These are phyloP conservation scores for Pyrgilauda ruficollis DNA, from an alignment of 2,113 vertebrate species.

Conservation along the genomic window DNA sequence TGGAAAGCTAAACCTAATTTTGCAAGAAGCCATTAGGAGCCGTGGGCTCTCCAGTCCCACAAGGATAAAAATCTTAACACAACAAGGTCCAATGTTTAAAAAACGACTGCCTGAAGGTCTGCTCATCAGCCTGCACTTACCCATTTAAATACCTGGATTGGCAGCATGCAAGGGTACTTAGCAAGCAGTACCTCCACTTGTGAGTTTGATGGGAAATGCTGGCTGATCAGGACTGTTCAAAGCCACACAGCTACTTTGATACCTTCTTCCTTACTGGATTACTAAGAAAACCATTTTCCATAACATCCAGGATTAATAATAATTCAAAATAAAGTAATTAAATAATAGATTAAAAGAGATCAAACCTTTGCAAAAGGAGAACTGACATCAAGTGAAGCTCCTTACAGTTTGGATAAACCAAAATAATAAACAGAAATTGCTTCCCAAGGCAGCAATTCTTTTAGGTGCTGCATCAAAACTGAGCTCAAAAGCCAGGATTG, in stretches of 20 bases:
- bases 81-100: not conserved
- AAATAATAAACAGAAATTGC: not conserved
- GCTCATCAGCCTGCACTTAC: not conserved
- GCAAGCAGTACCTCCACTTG: not conserved
- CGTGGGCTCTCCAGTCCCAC: not conserved
- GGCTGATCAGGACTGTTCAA: not conserved
- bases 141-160: not conserved
- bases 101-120: not conserved
- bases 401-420: not conserved
- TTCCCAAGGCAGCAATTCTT: not conserved
- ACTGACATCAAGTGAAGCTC: not conserved
- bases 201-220: not conserved
- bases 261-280: not conserved
- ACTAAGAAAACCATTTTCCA: fast-evolving
- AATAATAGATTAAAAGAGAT: not conserved
- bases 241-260: not conserved
- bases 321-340: not conserved
- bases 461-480: not conserved
- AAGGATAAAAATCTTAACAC: conserved; percentile 9
- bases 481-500: not conserved
- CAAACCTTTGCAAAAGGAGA: not conserved
- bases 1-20: conserved; percentile 44
- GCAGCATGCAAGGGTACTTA: not conserved
- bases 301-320: not conserved
- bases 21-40: conserved; percentile 22